Evolutionary conservation across 2,797 vertebrate species (phyloP).

Genomic region (Acomys russatus): DNA sequence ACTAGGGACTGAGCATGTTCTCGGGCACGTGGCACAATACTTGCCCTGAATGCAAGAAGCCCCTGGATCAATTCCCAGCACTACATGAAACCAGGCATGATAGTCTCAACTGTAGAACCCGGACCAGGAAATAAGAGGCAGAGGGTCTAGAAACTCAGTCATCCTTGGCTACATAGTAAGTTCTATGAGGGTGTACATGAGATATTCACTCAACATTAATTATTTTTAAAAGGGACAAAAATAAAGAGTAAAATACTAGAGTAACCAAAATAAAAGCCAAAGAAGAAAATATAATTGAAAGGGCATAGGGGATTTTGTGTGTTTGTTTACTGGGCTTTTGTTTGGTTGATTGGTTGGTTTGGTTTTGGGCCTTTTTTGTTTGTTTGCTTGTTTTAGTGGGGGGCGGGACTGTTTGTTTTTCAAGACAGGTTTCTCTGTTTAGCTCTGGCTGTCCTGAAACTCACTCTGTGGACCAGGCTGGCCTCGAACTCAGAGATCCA

Average conservation of each 20-base stretch:
- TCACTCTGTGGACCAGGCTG: too few species aligned
- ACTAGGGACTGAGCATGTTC: background rate
- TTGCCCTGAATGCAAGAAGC: background rate
- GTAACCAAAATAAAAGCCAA: slow-evolving; percentile 55
- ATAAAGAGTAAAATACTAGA: background rate
- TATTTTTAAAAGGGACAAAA: background rate
- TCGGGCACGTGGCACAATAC: background rate
- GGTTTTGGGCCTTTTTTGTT: too few species aligned
- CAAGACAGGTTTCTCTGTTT: background rate
- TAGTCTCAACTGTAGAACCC: background rate
- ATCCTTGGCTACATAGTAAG: background rate
- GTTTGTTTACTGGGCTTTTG: background rate
- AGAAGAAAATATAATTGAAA: slow-evolving; percentile 14
- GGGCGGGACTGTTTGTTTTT: background rate
- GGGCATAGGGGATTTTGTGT: background rate
- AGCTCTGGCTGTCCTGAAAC: too few species aligned
- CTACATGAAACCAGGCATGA: background rate
- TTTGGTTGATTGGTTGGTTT: background rate
- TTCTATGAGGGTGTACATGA: background rate
- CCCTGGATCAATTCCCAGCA: background rate
- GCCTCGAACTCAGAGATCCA: too few species aligned
- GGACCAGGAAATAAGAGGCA: background rate
- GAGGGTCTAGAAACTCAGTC: background rate
- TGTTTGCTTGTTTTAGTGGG: too few species aligned
- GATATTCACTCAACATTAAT: background rate